Percentiles rank a stretch among this genome's conserved stretches.
Conservation (phyloP, 2,113 vertebrate species). For the Melanerpes formicivorus region DNA sequence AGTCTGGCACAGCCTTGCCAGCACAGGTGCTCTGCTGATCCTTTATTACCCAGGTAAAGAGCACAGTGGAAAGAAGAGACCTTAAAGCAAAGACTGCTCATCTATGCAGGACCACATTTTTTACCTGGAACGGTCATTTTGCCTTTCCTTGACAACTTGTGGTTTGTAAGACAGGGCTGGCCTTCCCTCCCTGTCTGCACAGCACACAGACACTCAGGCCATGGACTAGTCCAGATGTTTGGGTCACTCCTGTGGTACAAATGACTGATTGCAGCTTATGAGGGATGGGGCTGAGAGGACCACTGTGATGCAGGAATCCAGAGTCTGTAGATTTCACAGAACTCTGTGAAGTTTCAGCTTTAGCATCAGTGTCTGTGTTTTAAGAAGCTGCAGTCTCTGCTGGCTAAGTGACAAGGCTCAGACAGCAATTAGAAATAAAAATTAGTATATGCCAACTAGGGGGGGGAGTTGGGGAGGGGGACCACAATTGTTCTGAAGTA, state of each 20-base stretch:
- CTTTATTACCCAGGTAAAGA: not conserved
- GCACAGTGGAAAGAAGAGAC: not conserved
- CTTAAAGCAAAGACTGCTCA: not conserved
- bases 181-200: not conserved
- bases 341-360: not conserved
- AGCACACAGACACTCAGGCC: not conserved
- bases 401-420: not conserved
- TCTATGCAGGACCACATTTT: not conserved
- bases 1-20: not conserved
- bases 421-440: slow-evolving; percentile 18
- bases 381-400: not conserved
- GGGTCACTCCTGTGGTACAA: not conserved
- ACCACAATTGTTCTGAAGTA: not conserved
- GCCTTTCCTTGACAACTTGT: not conserved
- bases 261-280: not conserved
- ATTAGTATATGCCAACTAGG: not conserved
- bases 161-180: not conserved
- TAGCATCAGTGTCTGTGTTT: not conserved
- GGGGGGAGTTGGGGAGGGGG: not conserved
- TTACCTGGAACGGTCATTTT: not conserved
- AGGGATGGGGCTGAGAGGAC: not conserved
- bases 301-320: not conserved
- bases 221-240: not conserved
- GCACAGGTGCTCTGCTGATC: not conserved
- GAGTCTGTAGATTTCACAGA: not conserved